Base-by-base conservation (phyloP, 1,140 invertebrate genomes). In the Drosophila takahashii region DNA sequence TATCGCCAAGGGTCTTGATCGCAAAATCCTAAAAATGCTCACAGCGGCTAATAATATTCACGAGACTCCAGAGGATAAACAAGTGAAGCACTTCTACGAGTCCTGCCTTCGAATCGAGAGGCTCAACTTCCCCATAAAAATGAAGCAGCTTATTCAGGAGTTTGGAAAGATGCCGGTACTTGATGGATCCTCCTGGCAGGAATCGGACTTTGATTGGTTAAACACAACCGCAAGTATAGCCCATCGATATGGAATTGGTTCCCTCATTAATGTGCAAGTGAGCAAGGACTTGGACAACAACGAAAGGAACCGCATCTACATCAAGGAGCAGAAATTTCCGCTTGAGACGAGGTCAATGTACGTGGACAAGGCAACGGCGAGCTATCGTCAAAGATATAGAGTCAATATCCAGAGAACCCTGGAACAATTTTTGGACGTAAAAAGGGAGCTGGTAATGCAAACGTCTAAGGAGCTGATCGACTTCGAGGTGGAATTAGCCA, bases 401-500 rank as follows among this genome's bases (percentile, higher is more conserved):
- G 1, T 3, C 0, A 50, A 52, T 1, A 77, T 86, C 7, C 36
- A 75, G 6, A 15, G 7, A 0, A 56, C 18, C 7, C 34, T 91
- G 10, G 7, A 48, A 1, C 29, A 4, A 2, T 86, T 51, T 41
- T 41, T 91, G 37, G 71, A 50, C 5, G 36, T 91, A 1, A 2
- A 65, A 0, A 15, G 15, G 7, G 2, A 64, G 13, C 11, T 81
- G 50, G 79, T 77, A 3, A 34, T 36, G 0, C 0, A 48, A n/a
- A 73, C 77, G 4, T 81, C 90, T 13, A 39, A 36, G 4, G 81
- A 91, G 36, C 27, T 91, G 1, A 2, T 91, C 4, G 37, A 91
- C 10, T 87, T 91, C 42, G 90, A 91, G 59, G 65, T 85, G 15
- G 45, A 66, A 10, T 59, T 91, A 8, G 89, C 90, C 5, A n/a